These are phyloP conservation scores for Acanthisitta chloris DNA, from an alignment of 2,113 vertebrate genomes.

Conservation along the genomic window DNA sequence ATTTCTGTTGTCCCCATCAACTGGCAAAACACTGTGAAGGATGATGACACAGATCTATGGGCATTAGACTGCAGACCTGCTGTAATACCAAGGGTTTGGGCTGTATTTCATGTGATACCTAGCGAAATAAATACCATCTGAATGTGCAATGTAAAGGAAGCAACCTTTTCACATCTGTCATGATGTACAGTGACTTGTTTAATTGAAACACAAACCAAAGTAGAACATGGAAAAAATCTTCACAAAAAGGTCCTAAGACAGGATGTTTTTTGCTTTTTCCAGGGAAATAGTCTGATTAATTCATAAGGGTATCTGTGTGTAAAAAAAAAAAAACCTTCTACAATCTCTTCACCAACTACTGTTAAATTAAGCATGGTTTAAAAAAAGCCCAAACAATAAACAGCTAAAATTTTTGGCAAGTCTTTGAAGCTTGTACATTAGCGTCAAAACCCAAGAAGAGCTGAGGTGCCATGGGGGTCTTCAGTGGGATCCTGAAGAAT, in stretches of 20 bases:
- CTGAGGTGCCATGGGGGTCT: not conserved
- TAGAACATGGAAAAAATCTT: not conserved
- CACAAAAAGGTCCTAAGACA: not conserved
- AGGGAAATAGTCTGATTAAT: not conserved
- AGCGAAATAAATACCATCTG: not conserved
- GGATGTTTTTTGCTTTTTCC: not conserved
- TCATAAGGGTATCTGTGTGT: not conserved
- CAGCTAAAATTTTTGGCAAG: not conserved
- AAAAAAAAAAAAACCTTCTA: not conserved
- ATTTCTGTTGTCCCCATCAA: too few species aligned
- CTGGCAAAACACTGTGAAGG: too few species aligned
- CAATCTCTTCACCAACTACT: not conserved
- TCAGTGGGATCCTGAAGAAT: not conserved
- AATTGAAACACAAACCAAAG: not conserved
- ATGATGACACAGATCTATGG: not conserved
- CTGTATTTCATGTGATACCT: not conserved
- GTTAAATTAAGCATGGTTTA: not conserved
- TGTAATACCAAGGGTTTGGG: not conserved
- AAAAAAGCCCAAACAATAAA: not conserved
- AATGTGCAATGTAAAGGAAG: not conserved
- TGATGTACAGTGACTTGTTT: not conserved
- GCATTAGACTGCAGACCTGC: not conserved
- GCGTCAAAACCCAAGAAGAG: not conserved
- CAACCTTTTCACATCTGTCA: not conserved
- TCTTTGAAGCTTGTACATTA: not conserved